Evolutionary conservation across 1,140 invertebrate genomes (phyloP).

Genomic region (Paracyclopina nana): DNA sequence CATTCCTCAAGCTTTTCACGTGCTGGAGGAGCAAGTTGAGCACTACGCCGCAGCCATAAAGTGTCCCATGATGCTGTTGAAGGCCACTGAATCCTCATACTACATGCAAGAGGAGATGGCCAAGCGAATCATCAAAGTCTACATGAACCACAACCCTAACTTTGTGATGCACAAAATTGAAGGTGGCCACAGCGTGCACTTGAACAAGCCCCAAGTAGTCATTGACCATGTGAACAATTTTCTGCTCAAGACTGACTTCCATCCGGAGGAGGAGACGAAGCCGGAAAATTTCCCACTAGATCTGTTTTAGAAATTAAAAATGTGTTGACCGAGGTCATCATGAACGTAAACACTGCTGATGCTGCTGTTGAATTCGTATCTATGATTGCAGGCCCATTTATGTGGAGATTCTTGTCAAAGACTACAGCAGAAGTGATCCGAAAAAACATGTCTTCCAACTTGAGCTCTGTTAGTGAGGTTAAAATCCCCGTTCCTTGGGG

Average conservation of each 20-base stretch:
- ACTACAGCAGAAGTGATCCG: too few species aligned
- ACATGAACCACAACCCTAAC: background rate
- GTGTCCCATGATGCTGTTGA: background rate
- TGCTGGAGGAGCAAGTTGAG: background rate
- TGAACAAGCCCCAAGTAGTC: conserved; percentile 49
- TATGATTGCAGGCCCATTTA: too few species aligned
- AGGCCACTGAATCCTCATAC: background rate
- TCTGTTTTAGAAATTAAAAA: too few species aligned
- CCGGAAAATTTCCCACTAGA: too few species aligned
- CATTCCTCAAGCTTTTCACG: background rate
- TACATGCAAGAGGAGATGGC: conserved; percentile 5
- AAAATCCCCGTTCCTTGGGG: background rate
- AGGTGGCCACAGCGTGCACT: conserved; percentile 62
- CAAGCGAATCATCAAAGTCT: background rate
- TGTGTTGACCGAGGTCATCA: too few species aligned
- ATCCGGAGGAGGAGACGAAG: too few species aligned
- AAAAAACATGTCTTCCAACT: background rate
- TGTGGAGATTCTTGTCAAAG: too few species aligned
- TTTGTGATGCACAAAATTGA: conserved; percentile 46
- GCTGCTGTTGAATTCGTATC: too few species aligned
- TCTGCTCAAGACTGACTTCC: too few species aligned
- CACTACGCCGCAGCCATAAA: background rate
- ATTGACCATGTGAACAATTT: conserved; percentile 21
- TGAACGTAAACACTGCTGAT: too few species aligned
- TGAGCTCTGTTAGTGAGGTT: background rate